Evolutionary conservation across 2,113 vertebrate genomes (phyloP).

Genomic region (Poeciliopsis turrubarensis): DNA sequence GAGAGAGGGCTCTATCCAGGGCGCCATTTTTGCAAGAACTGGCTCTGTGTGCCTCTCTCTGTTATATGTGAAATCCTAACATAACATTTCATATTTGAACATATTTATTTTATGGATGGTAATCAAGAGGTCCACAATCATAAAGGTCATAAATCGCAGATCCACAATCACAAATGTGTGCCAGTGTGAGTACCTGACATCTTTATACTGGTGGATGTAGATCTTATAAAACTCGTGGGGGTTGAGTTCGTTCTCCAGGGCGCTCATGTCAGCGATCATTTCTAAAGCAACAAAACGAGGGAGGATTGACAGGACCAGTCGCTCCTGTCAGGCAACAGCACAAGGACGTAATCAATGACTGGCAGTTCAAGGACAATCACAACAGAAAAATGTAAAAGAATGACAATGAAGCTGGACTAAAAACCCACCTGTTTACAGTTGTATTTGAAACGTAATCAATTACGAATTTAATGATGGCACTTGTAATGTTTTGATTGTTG

Average conservation of each 20-base stretch:
- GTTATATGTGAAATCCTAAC: too few species aligned
- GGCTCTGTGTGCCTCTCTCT: too few species aligned
- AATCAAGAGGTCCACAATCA: not conserved
- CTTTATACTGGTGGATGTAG: slow-evolving; percentile 80
- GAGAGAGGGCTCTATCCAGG: too few species aligned
- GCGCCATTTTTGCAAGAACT: too few species aligned
- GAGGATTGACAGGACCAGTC: slow-evolving; percentile 79
- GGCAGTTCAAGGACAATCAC: too few species aligned
- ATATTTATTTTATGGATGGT: not conserved
- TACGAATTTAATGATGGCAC: too few species aligned
- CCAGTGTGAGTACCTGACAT: slow-evolving; percentile 74
- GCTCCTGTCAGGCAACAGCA: slow-evolving; percentile 63
- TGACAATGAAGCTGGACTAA: not conserved
- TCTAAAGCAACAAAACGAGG: slow-evolving; percentile 82
- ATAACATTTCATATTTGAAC: not conserved
- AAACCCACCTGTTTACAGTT: too few species aligned
- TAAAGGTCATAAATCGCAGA: not conserved
- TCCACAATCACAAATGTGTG: not conserved
- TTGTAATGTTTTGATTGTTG: too few species aligned
- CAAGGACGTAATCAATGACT: not conserved
- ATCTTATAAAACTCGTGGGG: slow-evolving; percentile 81
- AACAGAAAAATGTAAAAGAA: not conserved
- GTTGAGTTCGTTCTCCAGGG: slow-evolving; percentile 71
- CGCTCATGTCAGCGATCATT: slow-evolving; percentile 81
- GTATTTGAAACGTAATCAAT: too few species aligned